Conservation (phyloP, 2,113 vertebrate species). For the Hylia prasina region DNA sequence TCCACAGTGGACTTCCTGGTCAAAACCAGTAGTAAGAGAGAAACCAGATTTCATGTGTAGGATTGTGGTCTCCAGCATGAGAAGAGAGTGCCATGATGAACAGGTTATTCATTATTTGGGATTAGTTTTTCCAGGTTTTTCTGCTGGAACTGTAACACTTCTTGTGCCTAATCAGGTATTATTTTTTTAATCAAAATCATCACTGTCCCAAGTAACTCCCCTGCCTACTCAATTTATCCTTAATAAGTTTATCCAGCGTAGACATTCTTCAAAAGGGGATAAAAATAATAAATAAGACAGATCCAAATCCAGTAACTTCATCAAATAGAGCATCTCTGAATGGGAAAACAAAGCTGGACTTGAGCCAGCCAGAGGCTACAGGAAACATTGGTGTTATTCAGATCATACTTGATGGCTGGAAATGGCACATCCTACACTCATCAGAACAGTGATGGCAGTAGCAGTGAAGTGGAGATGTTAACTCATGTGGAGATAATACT, state of each 20-base stretch:
- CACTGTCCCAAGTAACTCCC: neutral
- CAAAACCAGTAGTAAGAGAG: neutral
- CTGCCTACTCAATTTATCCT: neutral
- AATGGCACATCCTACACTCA: neutral
- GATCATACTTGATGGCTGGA: neutral
- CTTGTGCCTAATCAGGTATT: neutral
- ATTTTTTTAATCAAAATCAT: neutral
- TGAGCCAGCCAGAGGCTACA: neutral
- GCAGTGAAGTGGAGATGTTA: neutral
- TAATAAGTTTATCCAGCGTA: neutral
- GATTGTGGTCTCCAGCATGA: neutral
- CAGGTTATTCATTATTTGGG: neutral
- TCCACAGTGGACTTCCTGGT: neutral
- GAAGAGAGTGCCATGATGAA: neutral
- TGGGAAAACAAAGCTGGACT: neutral
- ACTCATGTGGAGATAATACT: neutral
- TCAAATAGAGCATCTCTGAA: neutral
- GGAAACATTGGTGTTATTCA: rapidly evolving
- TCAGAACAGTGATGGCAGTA: neutral
- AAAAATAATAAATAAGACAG: neutral
- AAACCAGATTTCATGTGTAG: neutral
- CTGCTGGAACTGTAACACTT: neutral
- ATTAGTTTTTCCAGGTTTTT: neutral
- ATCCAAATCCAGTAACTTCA: neutral
- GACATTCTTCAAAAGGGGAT: neutral